Percentiles rank a stretch among this genome's conserved stretches.
phyloP scores from a whole-genome alignment of 2,888 invertebrate genomes.

The Odontocolon sp. region DNA sequence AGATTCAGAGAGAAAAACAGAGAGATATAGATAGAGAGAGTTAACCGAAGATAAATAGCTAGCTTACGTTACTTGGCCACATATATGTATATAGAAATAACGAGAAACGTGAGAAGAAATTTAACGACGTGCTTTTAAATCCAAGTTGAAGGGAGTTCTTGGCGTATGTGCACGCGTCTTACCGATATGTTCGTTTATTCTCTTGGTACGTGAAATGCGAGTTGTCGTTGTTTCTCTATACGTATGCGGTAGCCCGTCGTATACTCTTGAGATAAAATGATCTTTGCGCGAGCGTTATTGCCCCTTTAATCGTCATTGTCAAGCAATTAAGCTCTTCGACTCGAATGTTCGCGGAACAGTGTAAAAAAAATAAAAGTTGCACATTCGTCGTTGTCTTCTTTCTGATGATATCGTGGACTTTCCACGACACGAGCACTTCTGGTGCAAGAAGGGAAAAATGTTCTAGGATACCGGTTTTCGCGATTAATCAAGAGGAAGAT shows the following conservation, averaged over 20 bases:
- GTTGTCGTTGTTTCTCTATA: background rate
- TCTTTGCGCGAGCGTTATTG: slow-evolving; percentile 54
- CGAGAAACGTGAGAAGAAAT: slow-evolving; percentile 67
- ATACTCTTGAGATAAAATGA: slow-evolving; percentile 50
- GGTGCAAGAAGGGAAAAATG: background rate
- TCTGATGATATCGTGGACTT: background rate
- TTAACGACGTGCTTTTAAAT: slow-evolving; percentile 68
- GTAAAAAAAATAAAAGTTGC: slow-evolving; percentile 19
- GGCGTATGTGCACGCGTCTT: slow-evolving; percentile 7
- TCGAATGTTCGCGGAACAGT: slow-evolving; percentile 34
- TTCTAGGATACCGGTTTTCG: slow-evolving; percentile 31
- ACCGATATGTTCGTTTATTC: background rate
- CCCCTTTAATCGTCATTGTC: slow-evolving; percentile 58
- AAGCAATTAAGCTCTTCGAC: slow-evolving; percentile 61
- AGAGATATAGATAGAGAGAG: slow-evolving; percentile 1
- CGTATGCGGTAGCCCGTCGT: slow-evolving; percentile 5
- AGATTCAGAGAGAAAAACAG: background rate
- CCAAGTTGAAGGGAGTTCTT: slow-evolving; percentile 58
- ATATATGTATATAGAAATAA: slow-evolving; percentile 50
- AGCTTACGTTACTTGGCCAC: slow-evolving; percentile 22
- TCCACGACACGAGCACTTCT: background rate
- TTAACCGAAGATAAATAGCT: slow-evolving; percentile 40
- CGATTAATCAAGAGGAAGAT: slow-evolving; percentile 25
- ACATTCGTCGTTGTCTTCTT: slow-evolving; percentile 11
- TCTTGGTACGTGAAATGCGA: no score